Conservation (phyloP, 1,140 invertebrate genomes). For the Drosophila funebris region DNA sequence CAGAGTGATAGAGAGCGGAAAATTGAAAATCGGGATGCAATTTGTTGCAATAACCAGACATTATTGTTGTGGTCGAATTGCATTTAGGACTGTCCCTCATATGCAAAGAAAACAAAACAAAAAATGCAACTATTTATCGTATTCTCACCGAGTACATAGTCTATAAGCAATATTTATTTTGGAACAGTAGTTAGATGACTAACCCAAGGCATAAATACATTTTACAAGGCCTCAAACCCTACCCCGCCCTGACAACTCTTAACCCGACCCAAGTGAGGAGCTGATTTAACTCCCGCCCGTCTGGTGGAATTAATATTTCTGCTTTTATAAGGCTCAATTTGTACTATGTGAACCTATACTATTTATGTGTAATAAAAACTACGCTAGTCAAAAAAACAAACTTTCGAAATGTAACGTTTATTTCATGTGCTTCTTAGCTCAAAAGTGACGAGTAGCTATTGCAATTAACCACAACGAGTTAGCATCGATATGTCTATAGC, state of each 20-base stretch:
- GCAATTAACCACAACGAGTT: background rate
- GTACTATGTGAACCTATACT: slow-evolving; percentile 38
- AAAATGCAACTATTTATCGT: slow-evolving; percentile 60
- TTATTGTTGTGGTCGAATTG: slow-evolving; percentile 67
- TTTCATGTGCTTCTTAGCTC: background rate
- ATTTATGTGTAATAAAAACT: slow-evolving; percentile 46
- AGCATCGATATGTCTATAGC: background rate
- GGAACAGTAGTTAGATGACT: slow-evolving; percentile 57
- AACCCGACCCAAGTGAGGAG: background rate
- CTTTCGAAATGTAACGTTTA: background rate
- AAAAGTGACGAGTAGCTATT: background rate
- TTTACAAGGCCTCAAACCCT: slow-evolving; percentile 4
- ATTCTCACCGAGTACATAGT: slow-evolving; percentile 58
- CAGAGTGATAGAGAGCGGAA: background rate
- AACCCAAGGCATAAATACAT: slow-evolving; percentile 45
- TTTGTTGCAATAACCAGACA: slow-evolving; percentile 55
- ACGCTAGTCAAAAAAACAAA: slow-evolving; percentile 43
- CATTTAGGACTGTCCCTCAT: slow-evolving; percentile 68
- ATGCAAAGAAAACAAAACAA: background rate
- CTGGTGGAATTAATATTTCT: slow-evolving; percentile 18
- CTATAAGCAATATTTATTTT: slow-evolving; percentile 77
- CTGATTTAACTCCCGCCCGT: background rate
- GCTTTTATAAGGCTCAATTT: slow-evolving; percentile 43
- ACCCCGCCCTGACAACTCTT: background rate
- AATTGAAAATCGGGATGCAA: slow-evolving; percentile 46